Evolutionary conservation across 2,797 vertebrate genomes (phyloP).

Genomic region (Scomberomorus guttatus): DNA sequence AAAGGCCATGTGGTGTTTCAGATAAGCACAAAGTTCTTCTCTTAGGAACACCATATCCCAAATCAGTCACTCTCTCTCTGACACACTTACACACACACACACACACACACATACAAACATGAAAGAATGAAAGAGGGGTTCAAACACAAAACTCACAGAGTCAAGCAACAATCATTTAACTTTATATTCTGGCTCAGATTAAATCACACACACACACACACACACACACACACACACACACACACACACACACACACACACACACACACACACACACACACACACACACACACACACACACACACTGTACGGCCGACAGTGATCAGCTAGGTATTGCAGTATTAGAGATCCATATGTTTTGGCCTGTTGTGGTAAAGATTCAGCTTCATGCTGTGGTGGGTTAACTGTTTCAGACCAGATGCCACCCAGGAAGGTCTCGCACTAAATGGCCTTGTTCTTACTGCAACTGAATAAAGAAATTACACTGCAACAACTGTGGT

Average conservation of each 20-base stretch:
- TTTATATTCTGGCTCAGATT: neutral
- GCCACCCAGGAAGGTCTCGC: neutral
- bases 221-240: neutral
- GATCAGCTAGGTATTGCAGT: neutral
- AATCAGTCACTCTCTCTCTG: conserved; percentile 38
- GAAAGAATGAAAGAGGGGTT: neutral
- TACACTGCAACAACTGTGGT: conserved; percentile 18
- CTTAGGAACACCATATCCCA: conserved; percentile 55
- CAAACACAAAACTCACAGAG: conserved; percentile 4
- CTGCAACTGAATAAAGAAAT: conserved; percentile 28
- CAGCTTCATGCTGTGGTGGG: neutral
- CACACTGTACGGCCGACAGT: neutral
- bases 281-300: neutral
- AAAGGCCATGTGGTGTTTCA: conserved; percentile 64
- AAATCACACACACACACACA: conserved; percentile 6
- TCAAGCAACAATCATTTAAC: conserved; percentile 3
- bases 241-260: neutral
- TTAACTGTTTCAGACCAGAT: conserved; percentile 10
- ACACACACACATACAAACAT: neutral
- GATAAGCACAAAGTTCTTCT: conserved; percentile 69
- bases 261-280: conserved; percentile 1
- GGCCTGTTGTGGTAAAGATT: neutral
- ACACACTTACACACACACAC: conserved; percentile 10
- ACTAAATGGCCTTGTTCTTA: neutral
- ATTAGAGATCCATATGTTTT: neutral